Evolutionary conservation across 2,888 invertebrate species (phyloP).

Genomic region (Trissoscelio sp.): DNA sequence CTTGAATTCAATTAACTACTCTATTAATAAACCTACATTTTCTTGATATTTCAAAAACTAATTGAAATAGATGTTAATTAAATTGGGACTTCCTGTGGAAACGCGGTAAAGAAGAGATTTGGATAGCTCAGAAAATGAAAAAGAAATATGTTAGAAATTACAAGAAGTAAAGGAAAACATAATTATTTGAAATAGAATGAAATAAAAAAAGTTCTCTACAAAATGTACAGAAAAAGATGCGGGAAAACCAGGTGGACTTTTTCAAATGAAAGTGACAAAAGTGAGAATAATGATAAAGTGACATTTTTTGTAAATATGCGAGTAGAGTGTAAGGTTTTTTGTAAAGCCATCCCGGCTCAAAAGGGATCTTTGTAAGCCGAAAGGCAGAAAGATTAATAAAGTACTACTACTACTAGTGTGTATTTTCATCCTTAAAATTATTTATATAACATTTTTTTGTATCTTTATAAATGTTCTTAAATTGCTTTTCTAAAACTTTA

Average conservation of each 20-base stretch:
- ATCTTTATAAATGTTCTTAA: no score
- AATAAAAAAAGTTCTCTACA: not conserved
- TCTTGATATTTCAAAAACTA: not conserved
- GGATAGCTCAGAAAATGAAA: not conserved
- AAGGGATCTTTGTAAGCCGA: no score
- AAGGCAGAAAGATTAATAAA: not conserved
- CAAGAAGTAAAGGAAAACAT: not conserved
- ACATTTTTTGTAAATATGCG: conserved; percentile 1
- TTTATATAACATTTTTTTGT: no score
- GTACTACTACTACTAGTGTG: not conserved
- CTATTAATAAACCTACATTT: not conserved
- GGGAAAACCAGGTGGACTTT: no score
- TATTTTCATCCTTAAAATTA: not conserved
- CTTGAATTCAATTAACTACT: not conserved
- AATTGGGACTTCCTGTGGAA: not conserved
- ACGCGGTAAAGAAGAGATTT: not conserved
- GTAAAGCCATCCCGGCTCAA: not conserved
- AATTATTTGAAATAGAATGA: not conserved
- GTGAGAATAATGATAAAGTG: not conserved
- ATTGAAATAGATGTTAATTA: not conserved
- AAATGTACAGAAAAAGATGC: no score
- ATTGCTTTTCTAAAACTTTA: no score
- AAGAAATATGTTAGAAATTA: not conserved
- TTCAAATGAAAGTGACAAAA: no score
- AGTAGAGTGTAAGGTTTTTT: not conserved